These are phyloP conservation scores for Heterodera carotae DNA, from an alignment of 1,140 invertebrate genomes.

Conservation along the genomic window DNA sequence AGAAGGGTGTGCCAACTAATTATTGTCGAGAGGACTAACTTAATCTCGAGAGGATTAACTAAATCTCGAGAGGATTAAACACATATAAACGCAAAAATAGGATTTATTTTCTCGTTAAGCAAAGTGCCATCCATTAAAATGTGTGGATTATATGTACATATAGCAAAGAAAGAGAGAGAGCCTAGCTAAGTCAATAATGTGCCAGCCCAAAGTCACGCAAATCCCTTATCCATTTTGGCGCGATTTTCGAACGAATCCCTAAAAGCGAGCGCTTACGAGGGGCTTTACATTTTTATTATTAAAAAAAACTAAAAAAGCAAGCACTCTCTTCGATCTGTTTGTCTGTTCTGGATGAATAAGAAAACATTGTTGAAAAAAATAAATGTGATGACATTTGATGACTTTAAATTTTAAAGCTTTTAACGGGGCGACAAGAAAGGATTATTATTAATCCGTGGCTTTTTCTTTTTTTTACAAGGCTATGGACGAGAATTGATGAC, in stretches of 20 bases:
- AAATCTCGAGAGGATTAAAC: not conserved
- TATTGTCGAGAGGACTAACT: too few relatives aligned
- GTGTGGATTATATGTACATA: not conserved
- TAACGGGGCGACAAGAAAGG: not conserved
- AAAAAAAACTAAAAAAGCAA: too few relatives aligned
- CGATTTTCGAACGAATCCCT: not conserved
- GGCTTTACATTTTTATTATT: not conserved
- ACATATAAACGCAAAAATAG: not conserved
- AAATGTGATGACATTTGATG: too few relatives aligned
- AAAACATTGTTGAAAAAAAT: too few relatives aligned
- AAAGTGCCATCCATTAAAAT: not conserved
- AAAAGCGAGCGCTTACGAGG: not conserved
- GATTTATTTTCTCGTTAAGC: slow-evolving; percentile 9
- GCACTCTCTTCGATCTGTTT: too few relatives aligned
- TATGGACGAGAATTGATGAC: too few relatives aligned
- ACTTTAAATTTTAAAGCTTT: too few relatives aligned
- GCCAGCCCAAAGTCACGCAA: not conserved
- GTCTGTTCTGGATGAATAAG: too few relatives aligned
- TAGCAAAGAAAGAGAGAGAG: not conserved
- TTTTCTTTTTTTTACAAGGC: not conserved
- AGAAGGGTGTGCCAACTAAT: too few relatives aligned
- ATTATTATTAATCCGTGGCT: not conserved
- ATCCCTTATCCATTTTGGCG: not conserved
- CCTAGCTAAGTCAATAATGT: too few relatives aligned
- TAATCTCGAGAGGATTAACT: too few relatives aligned